Base-by-base conservation (phyloP, 2,888 invertebrate species). In the Podotricha telesiphe region DNA sequence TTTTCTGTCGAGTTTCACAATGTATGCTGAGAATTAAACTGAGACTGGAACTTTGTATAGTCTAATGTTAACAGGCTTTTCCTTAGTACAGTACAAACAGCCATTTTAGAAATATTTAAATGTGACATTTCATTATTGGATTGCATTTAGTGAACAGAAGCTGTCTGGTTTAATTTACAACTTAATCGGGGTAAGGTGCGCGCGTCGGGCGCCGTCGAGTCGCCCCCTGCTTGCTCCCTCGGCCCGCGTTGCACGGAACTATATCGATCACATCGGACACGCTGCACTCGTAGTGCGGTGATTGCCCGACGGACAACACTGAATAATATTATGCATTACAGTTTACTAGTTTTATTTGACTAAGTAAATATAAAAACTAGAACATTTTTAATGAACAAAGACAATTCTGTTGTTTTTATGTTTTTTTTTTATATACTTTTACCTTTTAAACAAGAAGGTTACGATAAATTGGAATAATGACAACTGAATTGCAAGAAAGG, bases 181-280 rank as follows among this genome's bases (percentile, higher is more conserved):
- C 73, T 78, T 75, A 79, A 81, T 79, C 70, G 77, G 70, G 69
- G 73, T 63, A 58, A 63, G 76, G 76, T 79, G 83, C 81, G 85
- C 81, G 83, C 80, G 82, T 75, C 80, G 83, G 85, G 84, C 84
- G 86, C 84, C 86, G 76, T 45, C 73, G 75, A 70, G 82, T 76
- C 85, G 83, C 74, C 78, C 78, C 77, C 75, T 79, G 79, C 80
- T 76, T 68, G 73, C 75, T 74, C 79, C 79, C 82, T 80, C 81
- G 78, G 78, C 76, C 76, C 78, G 78, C 81, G 82, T 82, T 74
- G 77, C 78, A 79, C 76, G 78, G 74, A 78, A 79, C 81, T 74
- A 77, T 87, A 86, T 87, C 86, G 90, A 90, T 89, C 87, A 86
- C 81, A 80, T 74, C 72, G 84, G 82, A 82, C 84, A 82, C 80